Percentiles rank a stretch among this genome's conserved stretches.
These are phyloP conservation scores for Xenentodon cancila DNA, from an alignment of 2,797 vertebrate species.

Conservation along the genomic window DNA sequence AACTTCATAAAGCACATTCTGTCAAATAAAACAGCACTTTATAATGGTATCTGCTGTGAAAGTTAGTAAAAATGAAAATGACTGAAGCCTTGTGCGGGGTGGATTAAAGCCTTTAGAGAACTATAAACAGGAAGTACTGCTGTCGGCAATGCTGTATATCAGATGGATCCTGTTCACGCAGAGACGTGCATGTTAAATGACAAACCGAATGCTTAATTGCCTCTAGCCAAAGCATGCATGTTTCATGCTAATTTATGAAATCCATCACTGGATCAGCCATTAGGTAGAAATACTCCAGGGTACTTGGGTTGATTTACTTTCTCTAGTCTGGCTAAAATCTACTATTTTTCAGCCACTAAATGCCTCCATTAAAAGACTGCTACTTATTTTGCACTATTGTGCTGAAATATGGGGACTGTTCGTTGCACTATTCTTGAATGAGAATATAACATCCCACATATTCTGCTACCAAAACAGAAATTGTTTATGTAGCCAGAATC, in stretches of 20 bases:
- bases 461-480: neutral
- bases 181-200: slow-evolving; percentile 37
- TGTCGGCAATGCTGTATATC: slow-evolving; percentile 10
- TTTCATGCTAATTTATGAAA: slow-evolving; percentile 50
- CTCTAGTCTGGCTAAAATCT: slow-evolving; percentile 21
- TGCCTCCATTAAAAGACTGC: slow-evolving; percentile 24
- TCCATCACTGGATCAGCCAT: slow-evolving; percentile 55
- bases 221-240: slow-evolving; percentile 20
- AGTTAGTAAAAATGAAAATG: neutral
- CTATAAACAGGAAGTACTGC: slow-evolving; percentile 8
- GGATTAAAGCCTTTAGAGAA: slow-evolving; percentile 2
- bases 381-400: slow-evolving; percentile 14
- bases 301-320: slow-evolving; percentile 48
- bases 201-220: slow-evolving; percentile 40
- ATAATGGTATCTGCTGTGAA: neutral
- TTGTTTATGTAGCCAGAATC: slow-evolving; percentile 3
- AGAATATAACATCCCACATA: slow-evolving; percentile 2
- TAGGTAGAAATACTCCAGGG: slow-evolving; percentile 35
- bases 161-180: slow-evolving; percentile 30
- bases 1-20: neutral
- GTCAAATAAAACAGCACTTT: neutral
- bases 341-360: slow-evolving; percentile 39
- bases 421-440: slow-evolving; percentile 11
- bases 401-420: slow-evolving; percentile 4
- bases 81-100: neutral